Base-by-base conservation (phyloP, 2,888 invertebrate genomes). In the Terebella lapidaria region DNA sequence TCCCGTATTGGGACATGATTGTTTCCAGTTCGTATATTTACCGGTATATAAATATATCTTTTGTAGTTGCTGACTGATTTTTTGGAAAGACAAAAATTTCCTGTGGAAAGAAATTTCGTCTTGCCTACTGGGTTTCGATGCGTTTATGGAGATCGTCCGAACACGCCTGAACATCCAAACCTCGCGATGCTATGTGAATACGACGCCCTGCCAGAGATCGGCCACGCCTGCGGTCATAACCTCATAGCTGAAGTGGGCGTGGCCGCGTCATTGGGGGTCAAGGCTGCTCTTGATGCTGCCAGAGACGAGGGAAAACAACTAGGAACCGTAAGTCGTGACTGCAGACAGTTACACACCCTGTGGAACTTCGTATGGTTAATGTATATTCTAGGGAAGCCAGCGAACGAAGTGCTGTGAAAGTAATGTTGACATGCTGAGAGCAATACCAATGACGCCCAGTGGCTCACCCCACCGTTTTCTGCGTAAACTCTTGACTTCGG, bases 161-260 rank as follows among this genome's bases (percentile, higher is more conserved):
- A 35, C 42, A 35, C 10, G 42, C n/a, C 10, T 15, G n/a, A n/a
- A 35, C 42, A 49, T 27, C 53, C 77, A 2, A 68, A 74, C 56
- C 61, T 80, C 5, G 75, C 73, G 5, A 68, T 79, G 18, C 57
- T 80, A 22, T 79, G 79, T 64, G 80, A 81, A 62, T 81, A 80
- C 63, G 81, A 81, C 47, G 62, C 64, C 26, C 58, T 64, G 15
- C 64, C 64, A 2, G 63, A 57, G 10, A 60, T 64, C 10, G 64
- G 66, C 15, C 66, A 66, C 28, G 66, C 64, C 10, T 66, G 66
- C 29, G 66, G 66, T 5, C 66, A 66, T 46, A 66, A 66, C 52
- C 54, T 66, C 52, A 66, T 66, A 5, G 64, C 66, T 3, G 66
- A 66, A 35, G 61, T 58, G 10, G 66, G 64, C 10, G 56, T 59